Percentiles rank a stretch among this genome's conserved stretches.
phyloP scores from a whole-genome alignment of 1,140 invertebrate genomes.

The Pseudomyrmex concolor region DNA sequence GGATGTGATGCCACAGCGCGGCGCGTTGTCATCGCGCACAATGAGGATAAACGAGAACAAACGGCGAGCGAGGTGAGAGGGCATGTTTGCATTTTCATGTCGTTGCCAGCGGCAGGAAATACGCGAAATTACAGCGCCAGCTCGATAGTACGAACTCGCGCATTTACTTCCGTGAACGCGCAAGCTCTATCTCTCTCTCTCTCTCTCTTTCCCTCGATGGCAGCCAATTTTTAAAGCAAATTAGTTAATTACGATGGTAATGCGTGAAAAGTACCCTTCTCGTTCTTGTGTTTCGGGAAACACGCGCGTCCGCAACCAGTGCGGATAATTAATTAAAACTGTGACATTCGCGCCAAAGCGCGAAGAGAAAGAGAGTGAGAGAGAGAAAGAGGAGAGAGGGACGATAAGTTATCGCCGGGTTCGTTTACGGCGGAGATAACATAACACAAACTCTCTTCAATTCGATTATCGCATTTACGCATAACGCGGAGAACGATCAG shows the following conservation, averaged over 20 bases:
- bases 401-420: constrained; percentile 35
- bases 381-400: not conserved
- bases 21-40: constrained; percentile 77
- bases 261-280: constrained; percentile 55
- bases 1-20: constrained; percentile 75
- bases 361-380: not conserved
- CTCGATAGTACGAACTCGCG: constrained; percentile 40
- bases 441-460: constrained; percentile 17
- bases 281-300: constrained; percentile 52
- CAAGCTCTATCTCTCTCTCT: not conserved
- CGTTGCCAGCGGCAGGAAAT: constrained; percentile 76
- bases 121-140: constrained; percentile 69
- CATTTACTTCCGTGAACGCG: constrained; percentile 61
- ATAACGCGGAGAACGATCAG: not conserved
- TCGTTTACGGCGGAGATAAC: constrained; percentile 21
- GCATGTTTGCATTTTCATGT: constrained; percentile 80
- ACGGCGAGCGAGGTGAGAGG: constrained; percentile 74
- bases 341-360: constrained; percentile 52
- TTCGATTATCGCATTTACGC: constrained; percentile 1
- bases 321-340: constrained; percentile 58
- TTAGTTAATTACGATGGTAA: constrained; percentile 63
- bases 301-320: constrained; percentile 27
- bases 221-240: constrained; percentile 54
- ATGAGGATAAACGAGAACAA: constrained; percentile 81
- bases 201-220: constrained; percentile 11